Evolutionary conservation across 1,140 invertebrate species (phyloP), one percentile per base, ranked within the genome.

Genomic region (Theocolax elegans): DNA sequence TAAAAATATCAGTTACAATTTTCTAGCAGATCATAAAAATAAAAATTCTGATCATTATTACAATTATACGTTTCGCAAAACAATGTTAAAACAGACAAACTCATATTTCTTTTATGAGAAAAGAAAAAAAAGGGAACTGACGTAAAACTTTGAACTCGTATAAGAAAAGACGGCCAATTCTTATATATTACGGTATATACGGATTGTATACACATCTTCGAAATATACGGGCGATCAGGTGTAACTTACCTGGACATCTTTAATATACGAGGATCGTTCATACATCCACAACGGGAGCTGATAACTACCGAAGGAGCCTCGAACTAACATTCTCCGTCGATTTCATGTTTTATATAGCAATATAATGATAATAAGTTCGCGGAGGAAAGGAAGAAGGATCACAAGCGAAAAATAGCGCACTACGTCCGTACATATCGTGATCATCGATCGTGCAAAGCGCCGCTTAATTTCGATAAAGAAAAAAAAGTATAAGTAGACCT

Each of bases 341-440:
- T 78, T 78, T 74, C 72, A 62, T 76, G 75, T 67, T 77, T 78
- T 78, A n/a, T n/a, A 78, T 79, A 74, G 71, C 69, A 72, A 76
- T 76, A 75, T 81, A 77, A 79, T 80, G 75, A 80, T 76, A 76
- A 80, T 77, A 78, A 77, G 74, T 70, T 64, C n/a, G 54, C 21
- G 13, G 62, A 35, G 38, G 48, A 58, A 66, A 71, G 60, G 65
- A 53, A 10, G 54, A 69, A n/a, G 64, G 62, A 29, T 8, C 21
- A 58, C 44, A 58, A 74, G 48, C 66, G 17, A 51, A 25, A 49
- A 29, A 21, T 15, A 35, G 46, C 3, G 29, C 2, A 1, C n/a
- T n/a, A n/a, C n/a, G n/a, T n/a, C n/a, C n/a, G n/a, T 35, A 29
- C 3, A 35, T 58, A 25, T 7, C 13, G n/a, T 15, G 23, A 46